A percentile compares a stretch with the other conserved stretches of the same genome.
These are phyloP conservation scores for Oreochromis mossambicus DNA, from an alignment of 2,797 vertebrate genomes.

Conservation along the genomic window DNA sequence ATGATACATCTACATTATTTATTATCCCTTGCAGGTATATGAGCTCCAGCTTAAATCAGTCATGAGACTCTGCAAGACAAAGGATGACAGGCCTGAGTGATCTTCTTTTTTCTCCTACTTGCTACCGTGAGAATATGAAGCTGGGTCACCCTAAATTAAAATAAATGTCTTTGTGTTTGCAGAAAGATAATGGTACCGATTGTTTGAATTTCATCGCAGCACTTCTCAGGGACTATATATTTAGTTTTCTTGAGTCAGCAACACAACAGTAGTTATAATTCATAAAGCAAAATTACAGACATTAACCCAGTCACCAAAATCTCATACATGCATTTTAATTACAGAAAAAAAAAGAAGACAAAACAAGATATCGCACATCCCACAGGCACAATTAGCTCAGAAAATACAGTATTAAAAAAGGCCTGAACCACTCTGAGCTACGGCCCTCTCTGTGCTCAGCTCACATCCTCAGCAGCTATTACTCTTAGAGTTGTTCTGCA, in stretches of 20 bases:
- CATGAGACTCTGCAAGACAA: slow-evolving; percentile 53
- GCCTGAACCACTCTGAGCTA: slow-evolving; percentile 36
- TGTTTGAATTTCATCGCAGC: background rate
- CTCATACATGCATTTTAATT: background rate
- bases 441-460: slow-evolving; percentile 27
- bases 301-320: background rate
- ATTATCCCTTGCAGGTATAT: slow-evolving; percentile 56
- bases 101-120: slow-evolving; percentile 1
- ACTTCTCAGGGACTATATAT: background rate
- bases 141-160: slow-evolving; percentile 15
- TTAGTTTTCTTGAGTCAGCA: background rate
- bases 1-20: slow-evolving; percentile 58
- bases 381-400: slow-evolving; percentile 24
- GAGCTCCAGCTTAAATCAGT: slow-evolving; percentile 54
- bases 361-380: background rate
- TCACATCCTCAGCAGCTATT: slow-evolving; percentile 50
- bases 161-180: slow-evolving; percentile 1
- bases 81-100: slow-evolving; percentile 49
- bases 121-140: slow-evolving; percentile 1
- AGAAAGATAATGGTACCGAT: background rate
- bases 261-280: background rate
- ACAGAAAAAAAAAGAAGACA: background rate
- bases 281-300: background rate
- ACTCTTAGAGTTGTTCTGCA: slow-evolving; percentile 64
- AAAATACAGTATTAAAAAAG: slow-evolving; percentile 16